Evolutionary conservation across 2,113 vertebrate genomes (phyloP).

Genomic region (Ceyx melanurus): DNA sequence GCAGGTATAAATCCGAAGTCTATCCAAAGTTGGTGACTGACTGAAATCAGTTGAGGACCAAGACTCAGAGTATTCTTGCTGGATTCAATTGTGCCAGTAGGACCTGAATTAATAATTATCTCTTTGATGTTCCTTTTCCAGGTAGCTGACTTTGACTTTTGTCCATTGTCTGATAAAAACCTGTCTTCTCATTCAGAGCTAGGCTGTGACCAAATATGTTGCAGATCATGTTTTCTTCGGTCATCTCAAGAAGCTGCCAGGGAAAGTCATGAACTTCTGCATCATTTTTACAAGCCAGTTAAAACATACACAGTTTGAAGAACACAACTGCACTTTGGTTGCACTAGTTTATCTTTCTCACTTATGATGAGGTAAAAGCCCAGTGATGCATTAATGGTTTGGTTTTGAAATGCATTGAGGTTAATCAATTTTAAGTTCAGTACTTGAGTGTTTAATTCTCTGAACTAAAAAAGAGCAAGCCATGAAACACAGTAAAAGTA

Average conservation of each 20-base stretch:
- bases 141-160: conserved; percentile 79
- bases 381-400: not conserved
- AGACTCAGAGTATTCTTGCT: not conserved
- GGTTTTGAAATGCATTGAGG: not conserved
- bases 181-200: not conserved
- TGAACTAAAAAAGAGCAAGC: not conserved
- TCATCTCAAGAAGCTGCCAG: conserved; percentile 43
- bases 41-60: not conserved
- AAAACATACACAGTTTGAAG: conserved; percentile 74
- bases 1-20: not conserved
- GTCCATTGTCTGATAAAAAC: conserved; percentile 67
- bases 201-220: conserved; percentile 63
- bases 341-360: not conserved
- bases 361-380: not conserved
- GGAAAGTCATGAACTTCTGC: conserved; percentile 71
- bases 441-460: not conserved
- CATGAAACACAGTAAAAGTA: not conserved
- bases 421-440: not conserved
- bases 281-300: conserved; percentile 68
- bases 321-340: not conserved
- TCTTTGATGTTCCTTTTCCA: conserved; percentile 23
- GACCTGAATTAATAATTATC: not conserved
- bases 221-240: conserved; percentile 52
- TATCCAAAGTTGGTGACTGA: not conserved
- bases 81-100: not conserved